Conservation (phyloP, 2,797 vertebrate genomes). For the Calcarius lapponicus region DNA sequence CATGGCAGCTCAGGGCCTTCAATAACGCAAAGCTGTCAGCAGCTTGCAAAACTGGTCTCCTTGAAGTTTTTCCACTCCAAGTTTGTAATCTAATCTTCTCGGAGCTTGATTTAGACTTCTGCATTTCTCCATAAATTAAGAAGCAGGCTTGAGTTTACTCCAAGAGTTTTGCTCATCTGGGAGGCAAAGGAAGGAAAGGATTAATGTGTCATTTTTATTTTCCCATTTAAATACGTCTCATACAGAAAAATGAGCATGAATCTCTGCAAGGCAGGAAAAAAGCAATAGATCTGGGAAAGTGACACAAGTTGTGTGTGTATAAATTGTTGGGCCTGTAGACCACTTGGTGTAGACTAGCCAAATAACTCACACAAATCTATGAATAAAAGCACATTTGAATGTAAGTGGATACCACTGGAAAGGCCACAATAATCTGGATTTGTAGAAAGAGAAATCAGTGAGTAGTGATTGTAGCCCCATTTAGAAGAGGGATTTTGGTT, state of each 20-base stretch:
- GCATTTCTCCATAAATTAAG: conserved; percentile 42
- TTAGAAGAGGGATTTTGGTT: background rate
- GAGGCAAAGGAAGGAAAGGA: conserved; percentile 56
- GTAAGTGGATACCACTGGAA: background rate
- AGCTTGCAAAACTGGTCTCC: background rate
- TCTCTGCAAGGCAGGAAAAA: background rate
- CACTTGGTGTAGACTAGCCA: background rate
- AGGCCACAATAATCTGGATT: no score
- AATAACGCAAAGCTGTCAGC: background rate
- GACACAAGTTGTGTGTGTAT: background rate
- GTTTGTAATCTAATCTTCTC: background rate
- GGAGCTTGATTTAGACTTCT: background rate
- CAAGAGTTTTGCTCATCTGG: conserved; percentile 13
- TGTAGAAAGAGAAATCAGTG: background rate
- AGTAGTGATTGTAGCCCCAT: background rate
- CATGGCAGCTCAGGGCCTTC: fast-evolving
- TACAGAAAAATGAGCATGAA: background rate
- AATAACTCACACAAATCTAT: background rate
- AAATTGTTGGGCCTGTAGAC: background rate
- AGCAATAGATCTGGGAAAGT: background rate
- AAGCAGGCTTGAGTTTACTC: background rate
- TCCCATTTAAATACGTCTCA: conserved; percentile 9
- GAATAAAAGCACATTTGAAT: background rate
- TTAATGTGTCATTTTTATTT: conserved; percentile 57
- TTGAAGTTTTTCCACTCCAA: background rate